Evolutionary conservation across 2,113 vertebrate genomes (phyloP), one percentile per base, ranked within the genome.

Genomic region (Daboia siamensis): DNA sequence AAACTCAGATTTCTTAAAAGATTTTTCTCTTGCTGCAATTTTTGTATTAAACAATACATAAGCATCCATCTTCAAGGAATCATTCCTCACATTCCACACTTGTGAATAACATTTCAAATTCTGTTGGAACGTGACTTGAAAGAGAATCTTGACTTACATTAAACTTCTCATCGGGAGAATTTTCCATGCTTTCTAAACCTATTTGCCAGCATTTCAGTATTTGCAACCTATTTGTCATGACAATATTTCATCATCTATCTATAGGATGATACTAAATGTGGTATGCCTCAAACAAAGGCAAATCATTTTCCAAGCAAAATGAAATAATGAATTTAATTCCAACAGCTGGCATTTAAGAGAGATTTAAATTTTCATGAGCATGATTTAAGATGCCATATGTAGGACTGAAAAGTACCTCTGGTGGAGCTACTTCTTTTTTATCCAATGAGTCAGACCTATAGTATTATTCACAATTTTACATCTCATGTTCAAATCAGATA

Each of bases 1-100:
- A 87, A 86, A 94, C 88, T 10, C 17, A 8, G 29, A 93, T 52
- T 86, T 91, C 87, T 92, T 95, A 88, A 94, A 64, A 88, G n/a
- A 23, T 17, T 87, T 54, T 88, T 64, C 11, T 64, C n/a, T 23
- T 3, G 39, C 85, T 87, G 17, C 11, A 52, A 64, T 51, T 61
- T 52, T 59, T 87, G 10, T 24, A 52, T 91, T 51, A 91, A 85
- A 87, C 56, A 52, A 11, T 64, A 48, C 29, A n/a, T 44, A 24
- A 86, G 46, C 7, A 23, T 46, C 44, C 24, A 59, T 48, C 55
- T 69, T 87, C 24, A 55, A 52, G 69, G 24, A 80, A 80, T 80
- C 17, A 80, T 80, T 80, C 69, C 6, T 39, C 69, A 86, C 5
- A 87, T 54, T n/a, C 20, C 13, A n/a, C 44, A 33, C 33, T 84